Base-by-base conservation (phyloP, 92 coral and sea anemone genomes). In the Plumapathes pennacea region DNA sequence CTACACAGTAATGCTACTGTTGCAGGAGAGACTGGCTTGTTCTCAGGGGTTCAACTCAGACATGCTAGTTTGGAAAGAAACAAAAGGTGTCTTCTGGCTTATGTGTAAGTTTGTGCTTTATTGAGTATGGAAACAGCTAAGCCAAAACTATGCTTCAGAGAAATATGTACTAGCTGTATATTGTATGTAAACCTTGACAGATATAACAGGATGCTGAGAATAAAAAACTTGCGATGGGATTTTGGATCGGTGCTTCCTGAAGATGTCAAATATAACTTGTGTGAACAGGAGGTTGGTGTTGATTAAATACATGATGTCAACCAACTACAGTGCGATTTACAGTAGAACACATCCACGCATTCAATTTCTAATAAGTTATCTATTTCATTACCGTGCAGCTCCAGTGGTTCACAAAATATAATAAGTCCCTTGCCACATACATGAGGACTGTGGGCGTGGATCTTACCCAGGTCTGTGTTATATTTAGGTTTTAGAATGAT, bases 31-130 rank as follows among this genome's bases (percentile, higher is more conserved):
- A 45, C 94, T 38, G 98, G 98, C 25, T 73, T 86, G 24, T 81
- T 92, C 41, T 84, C 94, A 32, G 96, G 98, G 27, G 95, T 92
- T 10, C 98, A 92, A 25, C 64, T 92, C 15, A 65, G 98, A 61
- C 98, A 92, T 79, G 96, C 96, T 9, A 88, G 98, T 71, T 80
- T 92, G 28, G 96, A 92, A 51, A 78, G 98, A 60, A 87, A 92
- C 60, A 92, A 92, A n/a, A 83, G 98, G 63, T 92, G 98, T 61
- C 80, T 92, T 12, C 74, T 92, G 5, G 90, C 91, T 34, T 92
- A 92, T 63, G 51, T 88, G 77, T 89, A 54, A 81, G 89, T 89
- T 14, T 36, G 40, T 36, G 8, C 19, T 9, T 5, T n/a, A n/a
- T n/a, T n/a, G n/a, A n/a, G n/a, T n/a, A n/a, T n/a, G n/a, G n/a